phyloP scores from a whole-genome alignment of 2,113 vertebrate genomes.

The Embiotoca jacksoni region DNA sequence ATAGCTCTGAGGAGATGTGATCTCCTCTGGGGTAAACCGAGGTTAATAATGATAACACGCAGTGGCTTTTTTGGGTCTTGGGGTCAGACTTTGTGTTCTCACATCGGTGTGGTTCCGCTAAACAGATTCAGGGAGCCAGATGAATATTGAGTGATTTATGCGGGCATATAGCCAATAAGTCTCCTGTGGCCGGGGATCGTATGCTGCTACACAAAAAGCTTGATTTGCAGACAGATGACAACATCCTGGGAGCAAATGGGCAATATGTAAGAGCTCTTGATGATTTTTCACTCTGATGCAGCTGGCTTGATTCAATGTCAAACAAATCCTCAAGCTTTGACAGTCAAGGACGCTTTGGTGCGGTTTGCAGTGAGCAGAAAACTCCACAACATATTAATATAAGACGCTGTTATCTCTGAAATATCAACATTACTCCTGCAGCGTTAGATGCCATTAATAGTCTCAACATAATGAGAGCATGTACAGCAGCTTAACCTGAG shows the following conservation, averaged over 20 bases:
- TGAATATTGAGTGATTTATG: slow-evolving; percentile 50
- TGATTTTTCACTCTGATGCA: slow-evolving; percentile 13
- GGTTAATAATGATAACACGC: slow-evolving; percentile 69
- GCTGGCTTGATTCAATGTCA: slow-evolving; percentile 10
- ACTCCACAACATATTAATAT: neutral
- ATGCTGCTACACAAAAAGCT: slow-evolving; percentile 16
- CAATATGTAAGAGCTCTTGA: neutral
- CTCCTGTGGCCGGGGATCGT: slow-evolving; percentile 3
- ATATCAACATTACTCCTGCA: slow-evolving; percentile 15
- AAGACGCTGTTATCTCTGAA: slow-evolving; percentile 25
- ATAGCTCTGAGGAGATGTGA: slow-evolving; percentile 58
- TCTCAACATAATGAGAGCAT: neutral
- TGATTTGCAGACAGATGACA: slow-evolving; percentile 6
- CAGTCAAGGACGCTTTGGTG: neutral
- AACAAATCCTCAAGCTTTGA: neutral
- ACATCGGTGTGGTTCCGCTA: slow-evolving; percentile 27
- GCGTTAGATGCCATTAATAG: neutral
- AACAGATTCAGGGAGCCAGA: slow-evolving; percentile 32
- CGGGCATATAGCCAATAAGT: slow-evolving; percentile 13
- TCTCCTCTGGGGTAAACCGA: slow-evolving; percentile 69
- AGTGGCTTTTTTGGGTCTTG: slow-evolving; percentile 56
- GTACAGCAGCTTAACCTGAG: too few relatives aligned
- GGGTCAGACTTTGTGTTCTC: slow-evolving; percentile 63
- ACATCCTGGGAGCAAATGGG: neutral
- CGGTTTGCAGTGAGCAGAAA: slow-evolving; percentile 1